Conservation (phyloP, 2,888 invertebrate species). For the Iselma pallidipennis region DNA sequence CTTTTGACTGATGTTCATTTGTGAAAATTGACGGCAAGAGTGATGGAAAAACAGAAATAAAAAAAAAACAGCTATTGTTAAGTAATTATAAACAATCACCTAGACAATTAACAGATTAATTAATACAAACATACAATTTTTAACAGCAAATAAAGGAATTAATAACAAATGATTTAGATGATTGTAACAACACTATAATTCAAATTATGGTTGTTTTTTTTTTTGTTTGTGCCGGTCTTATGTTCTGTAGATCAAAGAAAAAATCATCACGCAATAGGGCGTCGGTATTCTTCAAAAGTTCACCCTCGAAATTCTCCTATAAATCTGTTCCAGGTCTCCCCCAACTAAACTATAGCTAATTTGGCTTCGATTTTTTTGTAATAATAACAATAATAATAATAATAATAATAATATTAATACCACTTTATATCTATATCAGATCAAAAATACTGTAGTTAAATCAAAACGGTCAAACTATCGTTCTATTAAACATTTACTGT, state of each 20-base stretch:
- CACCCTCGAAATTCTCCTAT: slow-evolving; percentile 36
- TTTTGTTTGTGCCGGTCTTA: background rate
- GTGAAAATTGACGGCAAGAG: slow-evolving; percentile 20
- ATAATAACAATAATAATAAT: slow-evolving; percentile 18
- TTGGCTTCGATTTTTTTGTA: slow-evolving; percentile 42
- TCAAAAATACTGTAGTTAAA: slow-evolving; percentile 30
- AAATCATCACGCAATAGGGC: slow-evolving; percentile 38
- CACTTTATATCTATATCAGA: slow-evolving; percentile 30
- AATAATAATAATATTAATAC: slow-evolving; percentile 7
- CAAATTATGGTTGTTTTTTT: slow-evolving; percentile 2
- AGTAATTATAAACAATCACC: slow-evolving; percentile 15
- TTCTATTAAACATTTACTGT: slow-evolving; percentile 24
- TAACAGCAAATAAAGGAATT: no score
- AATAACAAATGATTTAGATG: no score
- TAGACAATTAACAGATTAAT: slow-evolving; percentile 23
- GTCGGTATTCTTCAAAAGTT: slow-evolving; percentile 41
- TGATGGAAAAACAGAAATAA: slow-evolving; percentile 19
- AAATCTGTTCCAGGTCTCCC: slow-evolving; percentile 36
- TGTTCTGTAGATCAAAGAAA: slow-evolving; percentile 6
- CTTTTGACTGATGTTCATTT: slow-evolving; percentile 24
- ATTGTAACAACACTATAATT: no score
- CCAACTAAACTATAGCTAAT: slow-evolving; percentile 45
- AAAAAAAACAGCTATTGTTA: slow-evolving; percentile 9
- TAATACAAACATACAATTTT: no score
- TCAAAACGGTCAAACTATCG: slow-evolving; percentile 9